Conservation (phyloP, 2,797 vertebrate genomes). For the Clarias platycephalus region DNA sequence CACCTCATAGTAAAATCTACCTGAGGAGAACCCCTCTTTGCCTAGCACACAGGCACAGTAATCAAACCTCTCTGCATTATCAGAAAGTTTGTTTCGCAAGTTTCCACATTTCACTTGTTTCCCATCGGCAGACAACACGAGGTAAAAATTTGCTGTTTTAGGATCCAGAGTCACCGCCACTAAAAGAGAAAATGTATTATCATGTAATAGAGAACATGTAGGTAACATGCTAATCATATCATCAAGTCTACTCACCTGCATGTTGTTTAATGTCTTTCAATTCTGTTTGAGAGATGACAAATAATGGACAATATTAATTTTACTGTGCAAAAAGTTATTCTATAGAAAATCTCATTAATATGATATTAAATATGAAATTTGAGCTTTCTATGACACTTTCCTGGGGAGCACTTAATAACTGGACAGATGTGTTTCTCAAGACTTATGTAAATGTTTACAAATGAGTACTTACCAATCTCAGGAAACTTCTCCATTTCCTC, state of each 20-base stretch:
- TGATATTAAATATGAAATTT: too few relatives aligned
- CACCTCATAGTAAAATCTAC: slow-evolving; percentile 4
- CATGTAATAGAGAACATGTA: too few relatives aligned
- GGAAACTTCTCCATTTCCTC: slow-evolving; percentile 12
- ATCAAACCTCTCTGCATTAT: slow-evolving; percentile 29
- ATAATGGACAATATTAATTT: neutral
- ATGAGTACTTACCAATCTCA: slow-evolving; percentile 12
- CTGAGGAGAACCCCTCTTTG: slow-evolving; percentile 19
- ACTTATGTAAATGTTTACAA: too few relatives aligned
- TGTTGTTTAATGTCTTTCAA: slow-evolving; percentile 32
- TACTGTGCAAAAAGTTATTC: too few relatives aligned
- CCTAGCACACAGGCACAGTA: neutral
- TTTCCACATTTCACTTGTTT: neutral
- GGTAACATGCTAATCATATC: too few relatives aligned
- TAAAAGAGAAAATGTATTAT: neutral
- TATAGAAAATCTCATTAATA: too few relatives aligned
- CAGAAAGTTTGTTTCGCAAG: neutral
- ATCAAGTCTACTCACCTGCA: slow-evolving; percentile 26
- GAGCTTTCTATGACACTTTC: too few relatives aligned
- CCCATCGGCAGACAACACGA: neutral
- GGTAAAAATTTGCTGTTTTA: neutral
- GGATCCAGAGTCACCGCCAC: neutral
- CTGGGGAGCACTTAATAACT: too few relatives aligned
- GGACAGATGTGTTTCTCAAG: too few relatives aligned
- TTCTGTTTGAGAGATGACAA: slow-evolving; percentile 15